These are phyloP conservation scores for Hypocryptadius cinnamomeus DNA, from an alignment of 2,113 vertebrate genomes.

Conservation along the genomic window DNA sequence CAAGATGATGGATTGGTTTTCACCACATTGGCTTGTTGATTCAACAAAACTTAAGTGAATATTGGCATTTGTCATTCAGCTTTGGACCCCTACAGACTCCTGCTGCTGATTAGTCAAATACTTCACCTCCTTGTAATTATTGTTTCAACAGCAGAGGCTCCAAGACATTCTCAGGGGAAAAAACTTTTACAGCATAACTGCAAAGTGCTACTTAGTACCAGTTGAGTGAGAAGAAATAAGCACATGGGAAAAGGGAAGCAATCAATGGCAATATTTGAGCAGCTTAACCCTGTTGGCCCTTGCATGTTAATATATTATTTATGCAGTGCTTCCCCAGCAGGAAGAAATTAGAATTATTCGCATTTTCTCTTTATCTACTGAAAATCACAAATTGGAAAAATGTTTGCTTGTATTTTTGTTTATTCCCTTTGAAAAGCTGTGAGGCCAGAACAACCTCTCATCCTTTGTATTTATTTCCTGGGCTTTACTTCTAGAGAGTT, in stretches of 20 bases:
- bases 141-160: conserved; percentile 74
- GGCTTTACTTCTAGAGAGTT: neutral
- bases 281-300: conserved; percentile 69
- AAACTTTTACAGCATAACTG: conserved; percentile 65
- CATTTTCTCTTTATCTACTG: conserved; percentile 68
- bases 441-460: neutral
- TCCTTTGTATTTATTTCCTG: neutral
- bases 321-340: conserved; percentile 47
- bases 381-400: conserved; percentile 60
- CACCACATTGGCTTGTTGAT: conserved; percentile 85
- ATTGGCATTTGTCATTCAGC: conserved; percentile 95
- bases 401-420: conserved; percentile 55
- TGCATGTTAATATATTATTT: conserved; percentile 65
- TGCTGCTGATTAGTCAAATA: conserved; percentile 90
- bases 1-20: conserved; percentile 90
- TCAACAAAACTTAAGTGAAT: conserved; percentile 76
- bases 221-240: conserved; percentile 56
- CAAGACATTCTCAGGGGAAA: conserved; percentile 56
- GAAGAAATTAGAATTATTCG: conserved; percentile 68
- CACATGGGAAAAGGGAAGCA: conserved; percentile 37
- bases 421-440: conserved; percentile 50
- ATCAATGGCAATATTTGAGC: conserved; percentile 75
- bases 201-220: conserved; percentile 57
- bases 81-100: conserved; percentile 64
- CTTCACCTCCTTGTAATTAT: conserved; percentile 80